phyloP scores from a whole-genome alignment of 2,888 invertebrate genomes.

The Polydesmus complanatus region DNA sequence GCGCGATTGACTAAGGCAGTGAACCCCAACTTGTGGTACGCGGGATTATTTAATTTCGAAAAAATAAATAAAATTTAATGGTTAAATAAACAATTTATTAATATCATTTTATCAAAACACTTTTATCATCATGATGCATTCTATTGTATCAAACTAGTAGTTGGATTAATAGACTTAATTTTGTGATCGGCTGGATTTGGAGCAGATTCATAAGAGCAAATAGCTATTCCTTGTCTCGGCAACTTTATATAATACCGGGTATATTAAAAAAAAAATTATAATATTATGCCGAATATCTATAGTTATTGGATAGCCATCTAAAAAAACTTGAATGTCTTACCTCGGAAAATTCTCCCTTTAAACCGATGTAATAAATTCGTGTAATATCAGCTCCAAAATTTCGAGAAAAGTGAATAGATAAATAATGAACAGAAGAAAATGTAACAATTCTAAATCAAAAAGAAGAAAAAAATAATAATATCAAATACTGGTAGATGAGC shows the following conservation, averaged over 20 bases:
- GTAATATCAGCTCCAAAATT: constrained; percentile 79
- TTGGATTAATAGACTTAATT: no score
- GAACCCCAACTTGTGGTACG: no score
- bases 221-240: constrained; percentile 68
- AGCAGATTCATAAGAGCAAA: constrained; percentile 75
- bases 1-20: no score
- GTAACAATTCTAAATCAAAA: constrained; percentile 58
- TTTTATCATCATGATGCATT: no score
- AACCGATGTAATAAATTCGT: constrained; percentile 81
- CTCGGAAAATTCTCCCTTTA: constrained; percentile 65
- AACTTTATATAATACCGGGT: background rate
- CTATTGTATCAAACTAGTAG: no score
- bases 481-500: constrained; percentile 23
- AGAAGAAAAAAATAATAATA: background rate
- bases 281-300: background rate
- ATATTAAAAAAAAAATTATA: background rate
- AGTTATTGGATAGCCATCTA: no score
- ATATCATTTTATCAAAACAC: no score
- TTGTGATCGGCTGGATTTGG: constrained; percentile 78
- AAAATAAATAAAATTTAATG: no score
- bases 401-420: constrained; percentile 76
- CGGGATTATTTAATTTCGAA: no score
- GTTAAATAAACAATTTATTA: no score
- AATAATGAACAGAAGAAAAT: constrained; percentile 76
- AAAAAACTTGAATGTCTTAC: no score